Evolutionary conservation across 2,888 invertebrate species (phyloP).

Genomic region (Eulithis prunata): DNA sequence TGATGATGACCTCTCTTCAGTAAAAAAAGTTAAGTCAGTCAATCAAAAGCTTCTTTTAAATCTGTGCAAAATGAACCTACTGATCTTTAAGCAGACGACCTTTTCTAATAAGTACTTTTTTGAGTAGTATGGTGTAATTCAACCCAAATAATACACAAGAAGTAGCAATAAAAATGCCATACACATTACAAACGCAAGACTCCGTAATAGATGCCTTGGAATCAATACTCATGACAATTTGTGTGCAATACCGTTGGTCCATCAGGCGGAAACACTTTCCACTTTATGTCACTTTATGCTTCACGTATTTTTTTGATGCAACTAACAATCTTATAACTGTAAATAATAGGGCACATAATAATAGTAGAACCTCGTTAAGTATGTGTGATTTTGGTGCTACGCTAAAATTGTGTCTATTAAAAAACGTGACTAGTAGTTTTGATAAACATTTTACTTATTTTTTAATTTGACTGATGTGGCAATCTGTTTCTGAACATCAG

Average conservation of each 20-base stretch:
- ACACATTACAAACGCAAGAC: conserved; percentile 36
- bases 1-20: not conserved
- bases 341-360: conserved; percentile 24
- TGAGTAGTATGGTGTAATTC: conserved; percentile 23
- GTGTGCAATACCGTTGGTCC: conserved; percentile 63
- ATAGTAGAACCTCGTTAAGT: conserved; percentile 6
- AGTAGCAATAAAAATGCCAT: conserved; percentile 34
- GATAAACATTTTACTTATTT: not conserved
- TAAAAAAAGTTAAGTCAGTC: not conserved
- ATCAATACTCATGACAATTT: conserved; percentile 57
- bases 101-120: conserved; percentile 9
- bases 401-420: conserved; percentile 4
- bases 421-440: conserved; percentile 1
- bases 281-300: conserved; percentile 69
- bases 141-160: conserved; percentile 32
- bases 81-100: not conserved
- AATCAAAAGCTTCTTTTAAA: conserved; percentile 3
- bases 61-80: not conserved
- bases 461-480: no score
- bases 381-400: conserved; percentile 4
- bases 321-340: conserved; percentile 33
- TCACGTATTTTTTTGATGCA: conserved; percentile 45
- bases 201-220: conserved; percentile 50
- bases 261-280: conserved; percentile 73
- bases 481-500: no score